A percentile compares a stretch with the other conserved stretches of the same genome.
Conservation (phyloP, 2,113 vertebrate species). For the Gobio gobio region DNA sequence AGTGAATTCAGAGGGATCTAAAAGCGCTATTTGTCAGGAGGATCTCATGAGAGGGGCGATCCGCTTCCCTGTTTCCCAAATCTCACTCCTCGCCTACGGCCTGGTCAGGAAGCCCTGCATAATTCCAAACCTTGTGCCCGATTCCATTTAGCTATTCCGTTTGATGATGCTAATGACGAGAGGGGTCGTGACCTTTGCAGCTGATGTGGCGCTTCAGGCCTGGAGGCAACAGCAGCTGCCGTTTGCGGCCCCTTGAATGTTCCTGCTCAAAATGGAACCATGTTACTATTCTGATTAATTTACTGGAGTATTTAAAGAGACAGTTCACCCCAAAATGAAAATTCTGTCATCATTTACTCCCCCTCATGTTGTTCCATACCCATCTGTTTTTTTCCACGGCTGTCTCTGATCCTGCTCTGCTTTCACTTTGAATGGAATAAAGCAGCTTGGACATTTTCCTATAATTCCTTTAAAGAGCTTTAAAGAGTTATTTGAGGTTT, state of each 20-base stretch:
- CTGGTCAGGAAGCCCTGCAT: conserved; percentile 26
- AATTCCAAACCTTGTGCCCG: conserved; percentile 30
- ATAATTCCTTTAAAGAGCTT: background rate
- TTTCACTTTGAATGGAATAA: background rate
- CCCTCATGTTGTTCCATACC: background rate
- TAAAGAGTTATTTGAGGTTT: background rate
- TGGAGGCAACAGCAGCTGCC: conserved; percentile 38
- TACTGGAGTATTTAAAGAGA: background rate
- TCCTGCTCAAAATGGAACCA: conserved; percentile 2
- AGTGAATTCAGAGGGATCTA: background rate
- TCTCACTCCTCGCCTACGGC: conserved; percentile 29
- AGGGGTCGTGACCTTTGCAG: conserved; percentile 17
- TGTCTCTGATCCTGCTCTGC: background rate
- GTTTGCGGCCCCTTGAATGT: background rate
- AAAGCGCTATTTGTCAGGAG: background rate
- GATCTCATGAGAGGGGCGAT: background rate
- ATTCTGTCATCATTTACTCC: background rate
- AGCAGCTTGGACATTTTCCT: background rate
- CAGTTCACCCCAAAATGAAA: background rate
- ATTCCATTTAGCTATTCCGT: conserved; percentile 35
- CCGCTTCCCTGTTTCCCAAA: background rate
- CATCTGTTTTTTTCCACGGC: background rate
- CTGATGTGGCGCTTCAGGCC: conserved; percentile 1
- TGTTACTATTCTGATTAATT: background rate
- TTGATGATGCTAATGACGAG: conserved; percentile 47